phyloP scores from a whole-genome alignment of 2,113 vertebrate genomes.

The Microcebus ravelobensis region DNA sequence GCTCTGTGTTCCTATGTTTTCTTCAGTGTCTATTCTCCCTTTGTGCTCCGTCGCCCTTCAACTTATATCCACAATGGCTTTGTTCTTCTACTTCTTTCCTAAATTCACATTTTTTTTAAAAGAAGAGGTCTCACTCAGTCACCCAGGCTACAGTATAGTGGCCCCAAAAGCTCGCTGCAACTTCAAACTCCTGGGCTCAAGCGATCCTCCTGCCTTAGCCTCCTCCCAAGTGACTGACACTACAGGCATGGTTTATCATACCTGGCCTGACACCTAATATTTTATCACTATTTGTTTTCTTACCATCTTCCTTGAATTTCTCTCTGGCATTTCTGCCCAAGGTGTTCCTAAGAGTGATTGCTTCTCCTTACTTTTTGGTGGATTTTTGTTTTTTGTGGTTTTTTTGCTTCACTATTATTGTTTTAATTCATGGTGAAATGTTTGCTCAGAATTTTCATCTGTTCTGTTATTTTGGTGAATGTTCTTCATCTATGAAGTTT shows the following conservation, averaged over 20 bases:
- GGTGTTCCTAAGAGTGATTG: not conserved
- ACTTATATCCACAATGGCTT: not conserved
- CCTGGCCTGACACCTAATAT: not conserved
- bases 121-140: too few species aligned
- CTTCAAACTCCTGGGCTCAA: too few species aligned
- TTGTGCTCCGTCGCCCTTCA: not conserved
- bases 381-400: not conserved
- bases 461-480: conserved; percentile 20
- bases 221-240: too few species aligned
- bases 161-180: too few species aligned
- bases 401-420: not conserved
- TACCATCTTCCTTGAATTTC: not conserved
- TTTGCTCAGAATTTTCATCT: not conserved
- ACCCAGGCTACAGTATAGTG: too few species aligned
- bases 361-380: not conserved
- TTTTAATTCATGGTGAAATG: not conserved
- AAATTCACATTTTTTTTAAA: not conserved
- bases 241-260: too few species aligned
- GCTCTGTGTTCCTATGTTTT: not conserved
- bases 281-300: not conserved
- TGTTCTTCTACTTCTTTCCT: not conserved
- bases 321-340: not conserved
- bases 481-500: not conserved
- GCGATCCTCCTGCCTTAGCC: too few species aligned
- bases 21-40: not conserved